Base-by-base conservation (phyloP, 2,888 invertebrate genomes). In the Oscheius onirici region DNA sequence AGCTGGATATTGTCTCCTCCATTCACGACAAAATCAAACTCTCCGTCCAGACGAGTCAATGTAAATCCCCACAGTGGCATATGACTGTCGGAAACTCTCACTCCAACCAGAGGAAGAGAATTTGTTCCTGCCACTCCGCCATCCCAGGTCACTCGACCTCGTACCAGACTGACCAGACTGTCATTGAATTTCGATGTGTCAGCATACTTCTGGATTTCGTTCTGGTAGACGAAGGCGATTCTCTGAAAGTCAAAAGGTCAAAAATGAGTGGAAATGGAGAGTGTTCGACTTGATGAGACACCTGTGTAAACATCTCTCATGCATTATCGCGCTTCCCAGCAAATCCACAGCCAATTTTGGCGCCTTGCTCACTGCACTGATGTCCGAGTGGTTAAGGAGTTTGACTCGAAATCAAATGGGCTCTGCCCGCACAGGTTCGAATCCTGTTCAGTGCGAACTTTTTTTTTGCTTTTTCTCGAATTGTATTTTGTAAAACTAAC, bases 21-120 rank as follows among this genome's bases (percentile, higher is more conserved):
- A 89, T 99, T 97, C 75, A 99, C 97, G 87, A 99, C 91, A 72
- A 99, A 93, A 90, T 99, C 99, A 91, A 97, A 99, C 93, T 96
- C 80, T 74, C 90, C 90, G 52, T 88, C 87, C 71, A 86, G 84
- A 60, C 90, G 77, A 17, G 89, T 88, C 0, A 89, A 81, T 11
- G 97, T 97, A 78, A 84, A 84, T 44, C 84, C 84, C 90, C 95
- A 96, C 83, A 94, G 92, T 58, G 94, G 91, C n/a, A 95, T 93
- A 3, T 94, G 94, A 70, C 95, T 94, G 86, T 97, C 95, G 77
- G 95, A 94, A 72, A 99, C 71, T 83, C 97, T 92, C 88, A 99
- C 96, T 88, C 97, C 97, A 88, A 95, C 93, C 90, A 99, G 93
- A 82, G 97, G 95, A 95, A 90, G 95, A 1, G 74, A 93, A 92